Base-by-base conservation (phyloP, 2,888 invertebrate genomes). In the Drosophila tanythrix region DNA sequence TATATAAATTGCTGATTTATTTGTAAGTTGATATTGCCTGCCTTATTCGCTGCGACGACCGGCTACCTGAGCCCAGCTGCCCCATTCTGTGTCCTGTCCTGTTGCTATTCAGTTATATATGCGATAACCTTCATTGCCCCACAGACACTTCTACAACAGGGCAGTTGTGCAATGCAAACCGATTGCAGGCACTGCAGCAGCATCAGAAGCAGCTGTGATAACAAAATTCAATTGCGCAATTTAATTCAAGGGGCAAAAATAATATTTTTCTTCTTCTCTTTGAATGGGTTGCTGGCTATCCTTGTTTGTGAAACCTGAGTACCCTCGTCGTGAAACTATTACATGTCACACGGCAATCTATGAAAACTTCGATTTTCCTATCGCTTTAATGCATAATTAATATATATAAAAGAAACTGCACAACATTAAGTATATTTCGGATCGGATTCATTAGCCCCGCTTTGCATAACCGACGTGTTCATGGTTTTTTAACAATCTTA, bases 1-100 rank as follows among this genome's bases (percentile, higher is more conserved):
- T 63, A 80, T 68, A 78, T 62, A 52, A 63, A 63, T 53, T 55
- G 57, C 68, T 74, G 70, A 70, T 70, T 82, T 78, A 73, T 78
- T 33, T 69, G 70, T 40, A 70, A 84, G 55, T 46, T 64, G 63
- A 86, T 72, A 77, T 63, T 50, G 11, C 10, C 38, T n/a, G 35
- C n/a, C 15, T 10, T 50, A 33, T 27, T 29, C 15, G 3, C n/a
- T 50, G 36, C 18, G 46, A 6, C 29, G 36, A 25, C 33, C 21
- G 18, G 29, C 15, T 43, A 51, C 56, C 50, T 67, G 33, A 40
- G 38, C n/a, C 25, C 21, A 36, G 46, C 11, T 46, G 21, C 21
- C 3, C 38, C 4, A 13, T 21, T n/a, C 33, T 27, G 55, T 27
- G 33, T 3, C 27, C 27, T 29, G 18, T 21, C 18, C 13, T 35